Evolutionary conservation across 2,113 vertebrate species (phyloP), one percentile per base, ranked within the genome.

Genomic region (Etheostoma cragini): DNA sequence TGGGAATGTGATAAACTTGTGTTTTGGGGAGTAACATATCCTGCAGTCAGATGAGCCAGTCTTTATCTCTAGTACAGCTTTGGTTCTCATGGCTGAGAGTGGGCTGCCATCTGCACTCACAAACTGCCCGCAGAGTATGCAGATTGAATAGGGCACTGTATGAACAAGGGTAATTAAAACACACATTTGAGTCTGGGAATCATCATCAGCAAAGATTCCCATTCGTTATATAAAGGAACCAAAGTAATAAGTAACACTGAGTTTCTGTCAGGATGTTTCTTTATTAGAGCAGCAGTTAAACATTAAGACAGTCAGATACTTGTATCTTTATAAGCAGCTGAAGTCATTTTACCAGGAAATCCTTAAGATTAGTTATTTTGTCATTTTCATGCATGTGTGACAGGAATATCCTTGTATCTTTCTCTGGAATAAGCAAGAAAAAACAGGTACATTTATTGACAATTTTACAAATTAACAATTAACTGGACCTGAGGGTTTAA

Each of bases 121-220:
- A 83, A 84, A 82, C 80, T 56, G 4, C 68, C 76, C 74, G 87
- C 85, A 82, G 84, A 85, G 78, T 57, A 45, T 78, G 65, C 72
- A 80, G 65, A 73, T 87, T 87, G 83, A 90, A 90, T 78, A 64
- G 82, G 50, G 52, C 64, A 69, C 91, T 84, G 77, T 91, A 84
- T 61, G 69, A 87, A 78, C 76, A 67, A 16, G 69, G 58, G 47
- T 77, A 79, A 86, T 89, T 87, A 80, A 78, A 60, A 65, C 71
- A 67, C 35, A 38, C 35, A 10, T 38, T 52, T 30, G 47, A 82
- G 50, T 73, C 85, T 86, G 82, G 82, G 83, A 92, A 87, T 86
- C 22, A 63, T 84, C 91, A 84, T 79, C 63, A 78, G 46, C 42
- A 56, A 70, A 30, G 53, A 70, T 85, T 91, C 83, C 56, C 72